phyloP scores from a whole-genome alignment of 2,797 vertebrate species.

The Bryconaethiops microstoma region DNA sequence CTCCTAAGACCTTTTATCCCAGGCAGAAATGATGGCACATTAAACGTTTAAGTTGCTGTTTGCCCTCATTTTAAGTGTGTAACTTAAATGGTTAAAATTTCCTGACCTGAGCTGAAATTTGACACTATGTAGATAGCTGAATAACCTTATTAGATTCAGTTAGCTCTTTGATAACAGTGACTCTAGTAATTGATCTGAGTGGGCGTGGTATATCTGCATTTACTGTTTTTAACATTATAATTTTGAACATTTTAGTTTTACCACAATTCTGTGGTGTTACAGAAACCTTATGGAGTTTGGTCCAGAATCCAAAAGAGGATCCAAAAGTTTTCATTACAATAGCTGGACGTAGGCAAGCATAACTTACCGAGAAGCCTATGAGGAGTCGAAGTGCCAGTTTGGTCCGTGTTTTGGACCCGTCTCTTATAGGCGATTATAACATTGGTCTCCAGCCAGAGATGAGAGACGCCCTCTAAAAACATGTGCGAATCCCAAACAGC shows the following conservation, averaged over 20 bases:
- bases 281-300: not conserved
- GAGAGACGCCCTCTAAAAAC: conserved; percentile 31
- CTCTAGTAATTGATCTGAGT: conserved; percentile 4
- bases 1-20: conserved; percentile 4
- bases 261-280: not conserved
- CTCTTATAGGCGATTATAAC: conserved; percentile 12
- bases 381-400: not conserved
- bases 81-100: not conserved
- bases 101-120: conserved; percentile 4
- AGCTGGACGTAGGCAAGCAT: conserved; percentile 22
- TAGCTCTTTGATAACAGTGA: conserved; percentile 4
- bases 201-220: not conserved
- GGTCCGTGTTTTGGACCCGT: conserved; percentile 14
- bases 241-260: not conserved
- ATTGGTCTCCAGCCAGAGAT: conserved; percentile 39
- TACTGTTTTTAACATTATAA: no score
- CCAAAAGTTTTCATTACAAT: conserved; percentile 25
- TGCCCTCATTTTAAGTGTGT: conserved; percentile 16
- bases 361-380: conserved; percentile 23
- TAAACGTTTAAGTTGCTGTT: conserved; percentile 18
- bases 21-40: not conserved
- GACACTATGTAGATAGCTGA: no score
- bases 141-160: no score
- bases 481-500: conserved; percentile 2
- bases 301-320: not conserved